Evolutionary conservation across 2,113 vertebrate species (phyloP), one percentile per base, ranked within the genome.

Genomic region (Tauraco erythrolophus): DNA sequence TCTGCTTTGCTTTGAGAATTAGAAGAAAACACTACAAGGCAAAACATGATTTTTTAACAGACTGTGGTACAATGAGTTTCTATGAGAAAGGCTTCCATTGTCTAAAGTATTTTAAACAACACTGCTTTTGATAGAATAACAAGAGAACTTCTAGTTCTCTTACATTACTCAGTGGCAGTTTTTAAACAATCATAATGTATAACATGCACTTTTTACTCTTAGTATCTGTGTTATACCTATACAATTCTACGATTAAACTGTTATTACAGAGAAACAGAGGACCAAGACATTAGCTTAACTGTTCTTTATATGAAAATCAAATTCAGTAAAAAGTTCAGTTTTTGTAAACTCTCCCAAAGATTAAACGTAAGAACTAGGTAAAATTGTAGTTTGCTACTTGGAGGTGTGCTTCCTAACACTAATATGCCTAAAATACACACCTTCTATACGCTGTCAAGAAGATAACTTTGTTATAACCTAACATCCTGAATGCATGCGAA

Each of bases 1-100:
- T 86, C 48, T 86, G 33, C 50, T 84, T 94, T 85, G 91, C 61
- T 94, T 84, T 83, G 70, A 96, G 45, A 83, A 96, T 91, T 65
- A 95, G 93, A 70, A 91, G 35, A 84, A 94, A 96, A 94, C 18
- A 62, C 27, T 92, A 88, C 39, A 70, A 64, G 74, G 35, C 79
- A 88, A 97, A 96, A 70, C 68, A 74, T 2, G 35, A 72, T 87
- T 95, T 69, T 87, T 69, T 71, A 85, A 77, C 37, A 81, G 66
- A 77, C 45, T 46, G 19, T 80, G 80, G 41, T 13, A 60, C 78
- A 96, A 94, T 50, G 50, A 74, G 10, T 46, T 91, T 74, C n/a
- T 77, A 19, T 74, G 30, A 74, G 45, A 94, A 80, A 88, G 57
- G 8, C 31, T 92, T 82, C 69, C 45, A 82, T 60, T 77, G 19